Base-by-base conservation (phyloP, 1,140 invertebrate species). In the Papilio glaucus region DNA sequence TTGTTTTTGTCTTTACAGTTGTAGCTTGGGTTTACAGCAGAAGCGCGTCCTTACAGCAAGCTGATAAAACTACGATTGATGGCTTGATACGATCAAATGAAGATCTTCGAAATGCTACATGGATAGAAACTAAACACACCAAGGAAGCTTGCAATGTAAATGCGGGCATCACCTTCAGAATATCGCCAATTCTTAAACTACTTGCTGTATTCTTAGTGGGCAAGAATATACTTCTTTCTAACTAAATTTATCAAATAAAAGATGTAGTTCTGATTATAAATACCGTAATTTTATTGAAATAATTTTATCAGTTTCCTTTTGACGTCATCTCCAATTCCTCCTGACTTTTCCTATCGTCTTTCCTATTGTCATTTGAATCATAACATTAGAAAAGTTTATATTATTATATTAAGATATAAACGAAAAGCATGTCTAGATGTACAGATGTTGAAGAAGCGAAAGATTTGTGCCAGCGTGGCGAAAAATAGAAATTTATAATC, bases 171-270 rank as follows among this genome's bases (percentile, higher is more conserved):
- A 38, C 8, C 5, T 41, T 24, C 15, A 12, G 37, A 39, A 21
- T 65, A 39, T 65, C 62, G 37, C 62, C 62, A 18, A 21, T 65
- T 41, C 15, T 65, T 39, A 21, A 7, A 39, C 9, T 65, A 7
- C 37, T 65, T 24, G 29, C n/a, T 65, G 7, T 39, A 1, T 12
- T 65, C 5, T 21, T 65, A 6, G 2, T 41, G n/a, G 62, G 62
- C 15, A 65, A 39, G 18, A 39, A 65, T 18, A 1, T 13, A 0
- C 10, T 65, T 18, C 8, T 8, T 38, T 62, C 7, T 12, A 38
- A 37, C 15, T 65, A 39, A 65, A 38, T 65, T n/a, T 21, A 18
- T 65, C 21, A 24, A 63, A 63, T 63, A 39, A 63, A 65, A 1
- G n/a, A n/a, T n/a, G n/a, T n/a, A n/a, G 4, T 24, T 57, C 49